These are phyloP conservation scores for Cantharis lateralis DNA, from an alignment of 2,888 invertebrate species.

Conservation along the genomic window DNA sequence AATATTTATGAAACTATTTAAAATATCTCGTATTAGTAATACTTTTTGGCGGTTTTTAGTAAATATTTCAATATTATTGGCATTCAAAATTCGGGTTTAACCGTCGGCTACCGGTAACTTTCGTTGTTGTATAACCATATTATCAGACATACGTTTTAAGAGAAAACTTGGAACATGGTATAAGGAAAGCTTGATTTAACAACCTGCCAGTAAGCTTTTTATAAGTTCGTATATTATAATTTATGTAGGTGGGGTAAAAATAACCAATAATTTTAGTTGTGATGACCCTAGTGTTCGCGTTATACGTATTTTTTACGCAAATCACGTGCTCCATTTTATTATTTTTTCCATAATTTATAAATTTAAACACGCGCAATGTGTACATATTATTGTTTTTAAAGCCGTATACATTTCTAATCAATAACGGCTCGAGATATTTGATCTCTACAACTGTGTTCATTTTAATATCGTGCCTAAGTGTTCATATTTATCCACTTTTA, in stretches of 20 bases:
- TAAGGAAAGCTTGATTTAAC: conserved; percentile 13
- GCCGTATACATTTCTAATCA: background rate
- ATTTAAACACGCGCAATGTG: background rate
- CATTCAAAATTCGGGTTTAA: conserved; percentile 14
- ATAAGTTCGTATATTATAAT: conserved; percentile 33
- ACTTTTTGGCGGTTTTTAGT: background rate
- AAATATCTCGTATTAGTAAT: background rate
- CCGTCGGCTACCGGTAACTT: conserved; percentile 32
- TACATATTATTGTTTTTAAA: background rate
- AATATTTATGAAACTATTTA: background rate
- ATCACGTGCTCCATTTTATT: conserved; percentile 21
- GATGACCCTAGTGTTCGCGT: conserved; percentile 35
- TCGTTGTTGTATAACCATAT: conserved; percentile 24
- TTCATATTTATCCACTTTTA: background rate
- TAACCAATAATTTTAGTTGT: conserved; percentile 39
- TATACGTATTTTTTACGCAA: conserved; percentile 24
- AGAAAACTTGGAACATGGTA: conserved; percentile 17
- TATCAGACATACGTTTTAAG: conserved; percentile 30
- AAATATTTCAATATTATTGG: background rate
- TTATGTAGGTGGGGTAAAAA: conserved; percentile 42
- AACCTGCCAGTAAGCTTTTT: conserved; percentile 32
- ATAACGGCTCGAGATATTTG: background rate
- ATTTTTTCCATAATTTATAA: conserved; percentile 3
- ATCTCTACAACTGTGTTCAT: background rate
- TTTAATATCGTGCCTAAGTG: background rate